Base-by-base conservation (phyloP, 2,888 invertebrate genomes). In the Hyalella azteca region DNA sequence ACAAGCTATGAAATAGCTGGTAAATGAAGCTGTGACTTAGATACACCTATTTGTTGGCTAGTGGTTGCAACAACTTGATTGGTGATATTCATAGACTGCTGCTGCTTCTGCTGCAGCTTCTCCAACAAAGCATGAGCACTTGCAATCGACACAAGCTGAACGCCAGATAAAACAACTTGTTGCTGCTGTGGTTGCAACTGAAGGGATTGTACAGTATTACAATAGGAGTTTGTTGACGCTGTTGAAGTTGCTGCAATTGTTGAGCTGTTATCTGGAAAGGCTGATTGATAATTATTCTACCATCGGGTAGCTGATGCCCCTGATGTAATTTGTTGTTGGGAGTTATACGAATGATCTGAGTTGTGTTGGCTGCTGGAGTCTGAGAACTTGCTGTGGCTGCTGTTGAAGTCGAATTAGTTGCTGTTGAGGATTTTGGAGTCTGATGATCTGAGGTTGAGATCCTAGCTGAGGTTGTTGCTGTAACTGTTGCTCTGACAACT, bases 71-170 rank as follows among this genome's bases (percentile, higher is more conserved):
- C 66, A 41, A 75, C 75, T 41, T 29, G 29, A 41, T 75, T 75
- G 40, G 41, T 45, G n/a, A 75, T n/a, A 75, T n/a, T 26, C n/a
- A 45, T n/a, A 1, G 66, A 36, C n/a, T 66, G 66, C 36, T 66
- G 66, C 75, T 73, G 73, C 41, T 75, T n/a, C n/a, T n/a, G n/a
- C n/a, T n/a, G n/a, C n/a, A n/a, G 75, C 45, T 41, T 75, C 36
- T 75, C 41, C 41, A 75, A 45, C n/a, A 75, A 45, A 22, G 75
- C 75, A 26, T 75, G 75, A 75, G 75, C 75, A 75, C 45, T 75
- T 15, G 75, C 75, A 41, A 75, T 39, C 11, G 75, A 75, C 9
- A 75, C 45, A 13, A 75, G 26, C n/a, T 75, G 75, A 1, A 75
- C 75, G 3, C 75, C 75, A 39, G 40, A 26, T 13, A 45, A 15